These are phyloP conservation scores for Bos javanicus DNA, from an alignment of 2,113 vertebrate genomes.

Conservation along the genomic window DNA sequence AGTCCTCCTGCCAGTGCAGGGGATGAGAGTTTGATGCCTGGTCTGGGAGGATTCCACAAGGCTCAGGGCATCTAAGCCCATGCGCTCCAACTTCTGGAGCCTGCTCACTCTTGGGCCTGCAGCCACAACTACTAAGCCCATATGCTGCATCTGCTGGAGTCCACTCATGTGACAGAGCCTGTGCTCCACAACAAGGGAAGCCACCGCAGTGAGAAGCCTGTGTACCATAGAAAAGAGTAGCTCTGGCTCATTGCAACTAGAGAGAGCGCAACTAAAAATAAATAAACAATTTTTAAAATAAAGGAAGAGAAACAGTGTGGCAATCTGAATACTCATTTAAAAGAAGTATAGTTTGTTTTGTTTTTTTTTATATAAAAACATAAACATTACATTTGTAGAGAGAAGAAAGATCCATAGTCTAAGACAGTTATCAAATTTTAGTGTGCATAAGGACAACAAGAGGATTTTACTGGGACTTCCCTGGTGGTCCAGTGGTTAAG, in stretches of 20 bases:
- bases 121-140: neutral
- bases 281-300: neutral
- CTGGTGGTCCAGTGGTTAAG: neutral
- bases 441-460: neutral
- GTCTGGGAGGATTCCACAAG: neutral
- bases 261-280: neutral
- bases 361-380: neutral
- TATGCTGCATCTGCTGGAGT: neutral
- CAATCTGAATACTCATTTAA: neutral
- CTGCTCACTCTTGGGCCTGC: neutral
- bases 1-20: neutral
- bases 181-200: neutral
- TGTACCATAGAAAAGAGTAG: neutral
- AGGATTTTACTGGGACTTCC: neutral
- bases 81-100: neutral
- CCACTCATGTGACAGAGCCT: neutral
- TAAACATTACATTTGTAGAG: neutral
- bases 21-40: neutral
- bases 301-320: neutral
- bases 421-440: neutral
- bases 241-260: neutral
- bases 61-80: neutral
- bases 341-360: neutral
- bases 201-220: neutral
- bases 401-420: neutral